A percentile compares a stretch with the other conserved stretches of the same genome.
Conservation (phyloP, 2,797 vertebrate genomes). For the Cyclopterus lumpus region DNA sequence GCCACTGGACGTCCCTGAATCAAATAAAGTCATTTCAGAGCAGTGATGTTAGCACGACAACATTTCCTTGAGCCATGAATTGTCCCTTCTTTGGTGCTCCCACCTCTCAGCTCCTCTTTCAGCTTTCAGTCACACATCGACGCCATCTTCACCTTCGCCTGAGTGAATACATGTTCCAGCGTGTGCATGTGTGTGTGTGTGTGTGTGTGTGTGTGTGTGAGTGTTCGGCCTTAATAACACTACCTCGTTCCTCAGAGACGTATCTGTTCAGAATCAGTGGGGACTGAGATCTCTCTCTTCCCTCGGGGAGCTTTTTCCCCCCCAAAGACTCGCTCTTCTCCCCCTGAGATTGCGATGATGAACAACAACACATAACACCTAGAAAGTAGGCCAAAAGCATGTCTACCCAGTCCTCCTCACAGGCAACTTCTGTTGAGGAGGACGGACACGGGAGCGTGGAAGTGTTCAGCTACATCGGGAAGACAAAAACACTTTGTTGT, state of each 20-base stretch:
- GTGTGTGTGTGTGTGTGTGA: slow-evolving; percentile 2
- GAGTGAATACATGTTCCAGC: background rate
- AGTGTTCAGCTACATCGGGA: background rate
- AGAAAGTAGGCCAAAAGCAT: slow-evolving; percentile 79
- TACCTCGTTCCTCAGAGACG: slow-evolving; percentile 56
- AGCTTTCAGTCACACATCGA: slow-evolving; percentile 11
- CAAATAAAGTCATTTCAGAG: too few species aligned
- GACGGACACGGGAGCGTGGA: background rate
- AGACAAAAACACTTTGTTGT: slow-evolving; percentile 1
- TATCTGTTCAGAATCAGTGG: slow-evolving; percentile 56
- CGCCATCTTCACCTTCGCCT: background rate
- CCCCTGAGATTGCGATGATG: slow-evolving; percentile 68
- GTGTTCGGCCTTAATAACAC: slow-evolving; percentile 58
- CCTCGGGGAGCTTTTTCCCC: slow-evolving; percentile 56
- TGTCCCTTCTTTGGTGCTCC: background rate
- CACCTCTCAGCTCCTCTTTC: background rate
- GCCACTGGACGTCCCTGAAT: background rate
- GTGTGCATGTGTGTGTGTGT: slow-evolving; percentile 1
- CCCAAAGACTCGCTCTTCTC: slow-evolving; percentile 69
- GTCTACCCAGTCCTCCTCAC: slow-evolving; percentile 56
- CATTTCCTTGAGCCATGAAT: background rate
- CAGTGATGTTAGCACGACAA: too few species aligned
- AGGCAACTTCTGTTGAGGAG: slow-evolving; percentile 61
- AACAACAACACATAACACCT: slow-evolving; percentile 78
- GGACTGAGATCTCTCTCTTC: slow-evolving; percentile 62